A percentile compares a stretch with the other conserved stretches of the same genome.
Conservation (phyloP, 1,140 invertebrate species). For the Cyphomyrmex costatus region DNA sequence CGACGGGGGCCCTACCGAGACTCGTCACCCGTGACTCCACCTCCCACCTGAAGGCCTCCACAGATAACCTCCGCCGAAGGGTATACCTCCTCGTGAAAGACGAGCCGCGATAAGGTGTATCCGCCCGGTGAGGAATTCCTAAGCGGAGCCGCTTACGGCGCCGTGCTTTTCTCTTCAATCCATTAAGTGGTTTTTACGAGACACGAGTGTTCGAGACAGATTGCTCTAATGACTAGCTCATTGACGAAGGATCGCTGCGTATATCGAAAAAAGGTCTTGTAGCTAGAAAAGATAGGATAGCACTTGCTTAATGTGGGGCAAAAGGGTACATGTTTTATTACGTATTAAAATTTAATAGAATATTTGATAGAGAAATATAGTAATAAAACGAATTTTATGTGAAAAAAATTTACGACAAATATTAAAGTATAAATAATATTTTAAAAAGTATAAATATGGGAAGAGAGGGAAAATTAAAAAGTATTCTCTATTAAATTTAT, state of each 20-base stretch:
- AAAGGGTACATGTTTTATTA: not conserved
- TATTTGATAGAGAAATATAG: not conserved
- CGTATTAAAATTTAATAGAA: not conserved
- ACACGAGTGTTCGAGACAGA: not conserved
- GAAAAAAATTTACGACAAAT: not conserved
- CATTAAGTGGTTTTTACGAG: constrained; percentile 30
- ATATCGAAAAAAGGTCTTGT: not conserved
- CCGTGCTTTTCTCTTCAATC: constrained; percentile 9
- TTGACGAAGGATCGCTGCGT: not conserved
- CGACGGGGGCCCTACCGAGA: constrained; percentile 48
- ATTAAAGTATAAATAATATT: not conserved
- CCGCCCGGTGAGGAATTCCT: constrained; percentile 42
- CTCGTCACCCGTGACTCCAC: constrained; percentile 74
- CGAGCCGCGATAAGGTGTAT: constrained; percentile 67
- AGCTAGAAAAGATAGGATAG: not conserved
- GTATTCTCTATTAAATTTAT: not conserved
- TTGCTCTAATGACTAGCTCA: not conserved
- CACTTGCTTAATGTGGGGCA: not conserved
- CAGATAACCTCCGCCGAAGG: constrained; percentile 45
- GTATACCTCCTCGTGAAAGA: constrained; percentile 56
- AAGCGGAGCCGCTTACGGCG: constrained; percentile 11
- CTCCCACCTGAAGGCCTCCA: constrained; percentile 65
- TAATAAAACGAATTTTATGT: not conserved
- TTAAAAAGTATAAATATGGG: not conserved
- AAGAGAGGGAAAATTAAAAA: not conserved